phyloP scores from a whole-genome alignment of 2,113 vertebrate species.

The Grammomys surdaster region DNA sequence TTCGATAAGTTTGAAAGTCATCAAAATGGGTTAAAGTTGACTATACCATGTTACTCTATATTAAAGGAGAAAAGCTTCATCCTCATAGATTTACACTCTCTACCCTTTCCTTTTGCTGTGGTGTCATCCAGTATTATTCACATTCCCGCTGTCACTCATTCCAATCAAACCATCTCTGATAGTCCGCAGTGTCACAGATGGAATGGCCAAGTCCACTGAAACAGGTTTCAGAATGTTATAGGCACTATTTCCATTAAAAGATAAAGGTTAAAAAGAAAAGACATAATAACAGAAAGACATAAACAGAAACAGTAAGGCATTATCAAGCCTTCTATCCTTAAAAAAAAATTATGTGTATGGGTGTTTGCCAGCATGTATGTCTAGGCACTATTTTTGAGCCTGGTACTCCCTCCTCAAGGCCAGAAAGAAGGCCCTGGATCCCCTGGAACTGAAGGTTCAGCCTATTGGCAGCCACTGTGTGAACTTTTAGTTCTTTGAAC shows the following conservation, averaged over 20 bases:
- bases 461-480: background rate
- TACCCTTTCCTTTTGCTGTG: background rate
- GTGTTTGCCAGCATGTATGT: background rate
- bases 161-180: background rate
- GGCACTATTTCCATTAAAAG: background rate
- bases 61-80: slow-evolving; percentile 17
- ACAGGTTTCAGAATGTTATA: background rate
- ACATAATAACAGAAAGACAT: background rate
- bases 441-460: background rate
- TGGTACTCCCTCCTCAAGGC: background rate
- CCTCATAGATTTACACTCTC: background rate
- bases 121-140: background rate
- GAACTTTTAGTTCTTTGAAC: background rate
- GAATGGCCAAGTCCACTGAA: background rate
- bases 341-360: background rate
- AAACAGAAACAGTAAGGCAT: background rate
- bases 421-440: background rate
- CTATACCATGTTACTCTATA: background rate
- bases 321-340: background rate
- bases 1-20: slow-evolving; percentile 24
- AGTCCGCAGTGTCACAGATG: background rate
- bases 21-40: background rate
- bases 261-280: background rate
- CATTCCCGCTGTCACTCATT: background rate
- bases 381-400: background rate